phyloP scores from a whole-genome alignment of 2,888 invertebrate genomes.

The Trachelus stipa region DNA sequence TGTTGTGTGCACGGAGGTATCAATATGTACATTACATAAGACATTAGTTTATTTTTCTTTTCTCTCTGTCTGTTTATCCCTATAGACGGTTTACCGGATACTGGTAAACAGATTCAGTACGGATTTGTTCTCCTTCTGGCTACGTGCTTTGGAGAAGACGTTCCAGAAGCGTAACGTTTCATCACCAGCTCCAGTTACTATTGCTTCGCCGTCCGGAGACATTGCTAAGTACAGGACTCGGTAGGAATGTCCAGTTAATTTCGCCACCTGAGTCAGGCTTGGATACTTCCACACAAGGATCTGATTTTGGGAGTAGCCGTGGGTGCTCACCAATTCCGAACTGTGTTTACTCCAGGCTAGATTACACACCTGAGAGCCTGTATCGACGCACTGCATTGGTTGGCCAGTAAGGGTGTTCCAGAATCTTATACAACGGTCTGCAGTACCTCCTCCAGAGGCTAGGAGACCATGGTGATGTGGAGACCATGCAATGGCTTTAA shows the following conservation, averaged over 20 bases:
- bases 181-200: slow-evolving; percentile 98
- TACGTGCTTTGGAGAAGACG: slow-evolving; percentile 97
- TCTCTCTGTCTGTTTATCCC: neutral
- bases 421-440: slow-evolving; percentile 95
- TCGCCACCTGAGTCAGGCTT: slow-evolving; percentile 95
- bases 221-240: slow-evolving; percentile 95
- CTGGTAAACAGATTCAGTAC: slow-evolving; percentile 93
- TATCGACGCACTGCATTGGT: slow-evolving; percentile 98
- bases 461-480: slow-evolving; percentile 97
- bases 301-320: slow-evolving; percentile 99
- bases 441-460: slow-evolving; percentile 99
- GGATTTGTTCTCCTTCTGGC: slow-evolving; percentile 93
- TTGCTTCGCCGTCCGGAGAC: slow-evolving; percentile 98
- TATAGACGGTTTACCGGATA: slow-evolving; percentile 73
- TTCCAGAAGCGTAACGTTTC: slow-evolving; percentile 99
- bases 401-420: slow-evolving; percentile 99
- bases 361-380: slow-evolving; percentile 98
- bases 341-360: slow-evolving; percentile 99
- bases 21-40: slow-evolving; percentile 10
- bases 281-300: slow-evolving; percentile 99
- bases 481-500: slow-evolving; percentile 99
- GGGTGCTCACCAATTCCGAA: slow-evolving; percentile 96
- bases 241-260: slow-evolving; percentile 96
- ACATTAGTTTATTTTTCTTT: neutral
- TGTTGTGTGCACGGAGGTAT: neutral